Evolutionary conservation across 2,888 invertebrate genomes (phyloP).

Genomic region (Nasonia oneida): DNA sequence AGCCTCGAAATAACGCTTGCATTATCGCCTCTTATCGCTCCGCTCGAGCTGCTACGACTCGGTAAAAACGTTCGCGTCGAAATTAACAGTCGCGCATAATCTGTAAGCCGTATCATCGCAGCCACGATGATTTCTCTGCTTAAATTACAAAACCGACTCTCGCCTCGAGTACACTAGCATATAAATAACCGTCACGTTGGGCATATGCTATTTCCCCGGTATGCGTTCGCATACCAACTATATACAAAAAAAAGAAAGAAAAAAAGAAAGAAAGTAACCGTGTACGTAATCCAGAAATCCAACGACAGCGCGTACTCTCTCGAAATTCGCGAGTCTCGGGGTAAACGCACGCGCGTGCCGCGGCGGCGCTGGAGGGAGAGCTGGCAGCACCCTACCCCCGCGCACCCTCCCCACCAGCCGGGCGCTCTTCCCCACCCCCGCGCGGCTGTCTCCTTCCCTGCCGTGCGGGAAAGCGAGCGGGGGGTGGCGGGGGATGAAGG

Average conservation of each 20-base stretch:
- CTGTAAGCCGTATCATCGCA: not conserved
- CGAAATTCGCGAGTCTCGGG: constrained; percentile 40
- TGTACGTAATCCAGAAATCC: not conserved
- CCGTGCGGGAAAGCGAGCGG: not conserved
- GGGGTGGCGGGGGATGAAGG: constrained; percentile 17
- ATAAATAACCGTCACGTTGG: not conserved
- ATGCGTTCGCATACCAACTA: not conserved
- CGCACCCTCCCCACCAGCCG: not conserved
- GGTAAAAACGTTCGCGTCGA: not conserved
- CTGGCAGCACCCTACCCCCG: not conserved
- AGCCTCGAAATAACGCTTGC: not conserved
- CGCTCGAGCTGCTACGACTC: not conserved
- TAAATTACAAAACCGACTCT: not conserved
- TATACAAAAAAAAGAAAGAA: constrained; percentile 3
- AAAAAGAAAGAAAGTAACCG: too few species aligned
- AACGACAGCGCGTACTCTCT: constrained; percentile 1
- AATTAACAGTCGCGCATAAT: not conserved
- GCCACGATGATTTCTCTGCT: not conserved
- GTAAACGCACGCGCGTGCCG: constrained; percentile 45
- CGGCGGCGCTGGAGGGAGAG: not conserved
- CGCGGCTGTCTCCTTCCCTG: not conserved
- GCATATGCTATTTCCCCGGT: not conserved
- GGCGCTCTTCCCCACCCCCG: not conserved
- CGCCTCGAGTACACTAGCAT: not conserved
- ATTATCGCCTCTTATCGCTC: constrained; percentile 2